Evolutionary conservation across 92 coral and sea anemone genomes (phyloP), one percentile per base, ranked within the genome.

Genomic region (Zoanthus sociatus): DNA sequence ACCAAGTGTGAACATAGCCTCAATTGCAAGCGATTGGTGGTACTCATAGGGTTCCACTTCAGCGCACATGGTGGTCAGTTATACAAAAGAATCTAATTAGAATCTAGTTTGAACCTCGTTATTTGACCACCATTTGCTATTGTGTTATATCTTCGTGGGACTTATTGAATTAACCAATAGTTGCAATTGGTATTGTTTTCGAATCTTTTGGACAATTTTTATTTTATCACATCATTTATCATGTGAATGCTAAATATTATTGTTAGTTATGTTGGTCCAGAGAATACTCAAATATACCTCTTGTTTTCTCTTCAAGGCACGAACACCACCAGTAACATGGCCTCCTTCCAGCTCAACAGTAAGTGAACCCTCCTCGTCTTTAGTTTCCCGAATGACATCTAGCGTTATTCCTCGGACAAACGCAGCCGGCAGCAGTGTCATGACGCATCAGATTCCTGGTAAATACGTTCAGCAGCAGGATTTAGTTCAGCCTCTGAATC

Each of bases 401-500:
- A 81, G 47, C 75, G 60, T 66, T 74, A 47, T 46, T 64, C 75
- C 85, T 20, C 47, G 45, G 21, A 46, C 85, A 63, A 53, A 73
- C 46, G 63, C 44, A 1, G 44, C 85, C 3, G 46, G 47, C 17
- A 15, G 56, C 20, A 21, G 11, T 26, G 14, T 61, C 85, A 58
- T 46, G 58, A 45, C 4, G 32, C 85, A 67, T 67, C 73, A 67
- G 9, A 50, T 67, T 48, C 44, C 74, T 9, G 60, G 61, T 66
- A 64, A 20, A 48, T 56, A 66, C 45, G 75, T n/a, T 9, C 85
- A 81, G 85, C 85, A 81, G 71, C 83, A 70, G 45, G 48, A 37
- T 37, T 37, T 37, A 37, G 42, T 37, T 37, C 42, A 37, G 42
- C 42, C 32, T 7, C 31, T 66, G 42, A 48, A 51, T 32, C 83